Evolutionary conservation across 2,888 invertebrate genomes (phyloP).

Genomic region (Stomorhina lunata): DNA sequence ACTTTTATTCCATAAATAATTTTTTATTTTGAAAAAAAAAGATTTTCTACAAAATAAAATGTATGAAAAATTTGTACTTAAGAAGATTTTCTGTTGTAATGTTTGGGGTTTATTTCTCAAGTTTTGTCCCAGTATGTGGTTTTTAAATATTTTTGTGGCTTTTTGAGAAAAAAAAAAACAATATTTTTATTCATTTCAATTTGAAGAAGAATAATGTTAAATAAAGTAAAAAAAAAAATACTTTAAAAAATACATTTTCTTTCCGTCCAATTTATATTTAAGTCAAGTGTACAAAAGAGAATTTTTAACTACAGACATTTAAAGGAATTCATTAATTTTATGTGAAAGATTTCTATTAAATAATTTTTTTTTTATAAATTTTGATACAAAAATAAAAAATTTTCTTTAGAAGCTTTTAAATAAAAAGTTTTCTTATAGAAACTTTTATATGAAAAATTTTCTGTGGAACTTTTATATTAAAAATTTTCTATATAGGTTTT

Average conservation of each 20-base stretch:
- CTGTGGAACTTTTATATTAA: no score
- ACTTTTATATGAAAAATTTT: no score
- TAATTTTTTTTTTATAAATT: neutral
- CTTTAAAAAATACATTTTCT: slow-evolving; percentile 36
- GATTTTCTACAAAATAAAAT: neutral
- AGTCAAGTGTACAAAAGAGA: slow-evolving; percentile 47
- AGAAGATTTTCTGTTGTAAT: neutral
- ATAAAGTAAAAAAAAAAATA: slow-evolving; percentile 34
- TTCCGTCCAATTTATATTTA: slow-evolving; percentile 55
- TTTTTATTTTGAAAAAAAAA: neutral
- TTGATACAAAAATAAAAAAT: no score
- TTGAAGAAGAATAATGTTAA: slow-evolving; percentile 28
- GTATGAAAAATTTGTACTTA: neutral
- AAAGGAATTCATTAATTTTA: neutral
- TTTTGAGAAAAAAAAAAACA: slow-evolving; percentile 8
- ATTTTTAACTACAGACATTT: slow-evolving; percentile 7
- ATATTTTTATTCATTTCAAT: slow-evolving; percentile 38
- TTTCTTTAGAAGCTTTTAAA: no score
- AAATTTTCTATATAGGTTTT: no score
- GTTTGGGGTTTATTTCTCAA: slow-evolving; percentile 29
- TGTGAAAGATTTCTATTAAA: neutral
- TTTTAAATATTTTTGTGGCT: slow-evolving; percentile 43
- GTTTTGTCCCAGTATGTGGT: slow-evolving; percentile 47
- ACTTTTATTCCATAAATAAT: slow-evolving; percentile 13
- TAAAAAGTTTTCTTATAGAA: no score